A percentile compares a stretch with the other conserved stretches of the same genome.
phyloP scores from a whole-genome alignment of 2,797 vertebrate species.

The Propithecus deckenii region DNA sequence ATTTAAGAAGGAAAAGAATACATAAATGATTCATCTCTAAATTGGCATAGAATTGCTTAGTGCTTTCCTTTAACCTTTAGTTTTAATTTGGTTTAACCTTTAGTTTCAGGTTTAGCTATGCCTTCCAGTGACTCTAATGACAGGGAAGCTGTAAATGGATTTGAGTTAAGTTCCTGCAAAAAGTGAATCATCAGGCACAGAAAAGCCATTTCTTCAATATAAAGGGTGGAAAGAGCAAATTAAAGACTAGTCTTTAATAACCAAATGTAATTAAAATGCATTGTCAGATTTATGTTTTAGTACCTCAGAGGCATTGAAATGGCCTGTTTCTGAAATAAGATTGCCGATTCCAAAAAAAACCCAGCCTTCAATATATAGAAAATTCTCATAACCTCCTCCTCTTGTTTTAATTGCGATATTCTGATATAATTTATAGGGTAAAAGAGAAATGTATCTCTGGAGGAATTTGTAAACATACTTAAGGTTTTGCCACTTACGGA shows the following conservation, averaged over 20 bases:
- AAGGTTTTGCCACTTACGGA: conserved; percentile 50
- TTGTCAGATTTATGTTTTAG: conserved; percentile 61
- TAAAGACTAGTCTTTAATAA: conserved; percentile 70
- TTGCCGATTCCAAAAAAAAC: conserved; percentile 23
- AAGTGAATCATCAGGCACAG: conserved; percentile 51
- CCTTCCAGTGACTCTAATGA: conserved; percentile 62
- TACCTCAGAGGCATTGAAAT: conserved; percentile 51
- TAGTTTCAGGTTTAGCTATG: conserved; percentile 64
- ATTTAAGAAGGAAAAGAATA: conserved; percentile 55
- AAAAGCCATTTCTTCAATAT: conserved; percentile 39
- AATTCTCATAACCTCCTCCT: conserved; percentile 14
- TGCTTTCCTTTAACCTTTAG: conserved; percentile 70
- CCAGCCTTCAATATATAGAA: conserved; percentile 21
- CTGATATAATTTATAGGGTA: conserved; percentile 57
- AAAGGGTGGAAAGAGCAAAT: conserved; percentile 68
- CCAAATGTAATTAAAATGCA: conserved; percentile 70
- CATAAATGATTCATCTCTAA: conserved; percentile 48
- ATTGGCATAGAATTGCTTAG: conserved; percentile 47
- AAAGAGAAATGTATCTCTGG: conserved; percentile 55
- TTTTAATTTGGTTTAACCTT: conserved; percentile 77
- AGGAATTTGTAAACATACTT: conserved; percentile 62
- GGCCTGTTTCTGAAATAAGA: conserved; percentile 61
- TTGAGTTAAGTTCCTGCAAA: conserved; percentile 62
- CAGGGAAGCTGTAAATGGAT: conserved; percentile 66
- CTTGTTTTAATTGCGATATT: conserved; percentile 71